These are phyloP conservation scores for Uria lomvia DNA, from an alignment of 2,113 vertebrate species.

Conservation along the genomic window DNA sequence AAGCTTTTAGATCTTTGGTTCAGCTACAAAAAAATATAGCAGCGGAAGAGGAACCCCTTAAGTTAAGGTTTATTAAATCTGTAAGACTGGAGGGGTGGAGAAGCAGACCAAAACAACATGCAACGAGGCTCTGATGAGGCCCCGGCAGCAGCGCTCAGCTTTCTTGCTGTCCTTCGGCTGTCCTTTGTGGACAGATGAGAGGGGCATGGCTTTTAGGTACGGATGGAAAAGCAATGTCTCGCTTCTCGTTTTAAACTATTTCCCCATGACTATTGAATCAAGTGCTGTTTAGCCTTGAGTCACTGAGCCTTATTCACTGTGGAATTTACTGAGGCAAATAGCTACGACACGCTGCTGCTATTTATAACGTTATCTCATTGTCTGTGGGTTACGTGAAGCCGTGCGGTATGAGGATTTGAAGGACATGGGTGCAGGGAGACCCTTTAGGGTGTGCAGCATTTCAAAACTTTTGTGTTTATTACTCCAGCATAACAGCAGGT, in stretches of 20 bases:
- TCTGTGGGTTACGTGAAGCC: not conserved
- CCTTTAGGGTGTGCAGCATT: not conserved
- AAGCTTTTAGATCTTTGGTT: not conserved
- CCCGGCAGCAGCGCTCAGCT: not conserved
- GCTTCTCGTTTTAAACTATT: not conserved
- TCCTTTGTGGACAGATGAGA: not conserved
- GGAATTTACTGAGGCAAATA: not conserved
- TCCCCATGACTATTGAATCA: not conserved
- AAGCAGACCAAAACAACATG: not conserved
- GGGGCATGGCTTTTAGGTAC: not conserved
- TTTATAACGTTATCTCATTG: not conserved
- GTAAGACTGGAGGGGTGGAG: not conserved
- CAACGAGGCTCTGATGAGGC: not conserved
- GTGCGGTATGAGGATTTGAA: not conserved
- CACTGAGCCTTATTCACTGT: not conserved
- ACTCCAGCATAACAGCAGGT: not conserved
- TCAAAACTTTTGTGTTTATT: not conserved
- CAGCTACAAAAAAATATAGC: not conserved
- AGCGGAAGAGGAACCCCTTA: not conserved
- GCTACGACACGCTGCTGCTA: not conserved
- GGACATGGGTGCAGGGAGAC: not conserved
- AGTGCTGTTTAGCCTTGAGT: conserved; percentile 10
- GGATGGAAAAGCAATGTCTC: not conserved
- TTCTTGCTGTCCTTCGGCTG: conserved; percentile 2
- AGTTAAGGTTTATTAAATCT: not conserved